A percentile compares a stretch with the other conserved stretches of the same genome.
These are phyloP conservation scores for Antennarius maculatus DNA, from an alignment of 2,797 vertebrate species.

Conservation along the genomic window DNA sequence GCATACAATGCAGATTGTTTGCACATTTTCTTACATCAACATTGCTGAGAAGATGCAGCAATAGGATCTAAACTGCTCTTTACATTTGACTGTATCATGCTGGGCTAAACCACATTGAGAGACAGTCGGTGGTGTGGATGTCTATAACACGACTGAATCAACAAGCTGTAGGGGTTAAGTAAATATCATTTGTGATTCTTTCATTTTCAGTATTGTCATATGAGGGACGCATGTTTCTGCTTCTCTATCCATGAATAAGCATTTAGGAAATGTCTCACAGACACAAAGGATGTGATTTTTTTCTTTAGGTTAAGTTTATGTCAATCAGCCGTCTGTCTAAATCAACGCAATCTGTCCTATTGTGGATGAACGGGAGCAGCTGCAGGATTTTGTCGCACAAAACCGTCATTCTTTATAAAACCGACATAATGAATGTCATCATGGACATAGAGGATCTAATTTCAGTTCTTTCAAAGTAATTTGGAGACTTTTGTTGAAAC, in stretches of 20 bases:
- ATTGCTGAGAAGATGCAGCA: constrained; percentile 22
- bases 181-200: constrained; percentile 38
- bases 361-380: constrained; percentile 38
- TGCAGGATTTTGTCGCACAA: constrained; percentile 26
- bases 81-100: not conserved
- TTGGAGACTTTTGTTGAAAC: constrained; percentile 8
- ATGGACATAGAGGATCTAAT: not conserved
- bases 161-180: constrained; percentile 30
- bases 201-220: constrained; percentile 23
- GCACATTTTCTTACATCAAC: not conserved
- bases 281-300: constrained; percentile 31
- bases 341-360: constrained; percentile 27
- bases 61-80: not conserved
- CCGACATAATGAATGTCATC: constrained; percentile 8
- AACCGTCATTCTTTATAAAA: constrained; percentile 6
- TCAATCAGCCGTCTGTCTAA: constrained; percentile 52
- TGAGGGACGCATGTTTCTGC: constrained; percentile 1
- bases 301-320: constrained; percentile 25
- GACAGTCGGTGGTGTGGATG: constrained; percentile 1
- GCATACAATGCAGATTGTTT: not conserved
- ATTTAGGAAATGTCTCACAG: constrained; percentile 21
- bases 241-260: constrained; percentile 12
- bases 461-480: not conserved
- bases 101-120: constrained; percentile 20
- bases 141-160: constrained; percentile 21